Conservation (phyloP, 2,113 vertebrate species). For the Crotalus helleri region DNA sequence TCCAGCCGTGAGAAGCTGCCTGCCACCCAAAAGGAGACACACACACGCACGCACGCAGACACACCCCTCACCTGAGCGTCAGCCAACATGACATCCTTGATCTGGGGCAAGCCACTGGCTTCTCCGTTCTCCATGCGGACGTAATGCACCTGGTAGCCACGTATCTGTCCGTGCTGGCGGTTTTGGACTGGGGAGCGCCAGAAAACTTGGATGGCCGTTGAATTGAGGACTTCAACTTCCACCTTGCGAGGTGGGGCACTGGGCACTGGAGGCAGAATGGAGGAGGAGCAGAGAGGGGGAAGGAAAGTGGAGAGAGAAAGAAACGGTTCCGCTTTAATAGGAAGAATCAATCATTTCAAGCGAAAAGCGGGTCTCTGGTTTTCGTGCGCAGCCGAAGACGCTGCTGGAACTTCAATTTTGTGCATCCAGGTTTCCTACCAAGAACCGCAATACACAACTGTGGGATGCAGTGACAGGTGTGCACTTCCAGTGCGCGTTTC, state of each 20-base stretch:
- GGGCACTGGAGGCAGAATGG: slow-evolving; percentile 76
- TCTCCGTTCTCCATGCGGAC: slow-evolving; percentile 93
- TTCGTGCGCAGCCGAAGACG: accelerated
- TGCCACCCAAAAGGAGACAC: neutral
- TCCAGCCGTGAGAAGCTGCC: neutral
- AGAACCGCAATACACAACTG: neutral
- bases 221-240: slow-evolving; percentile 94
- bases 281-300: neutral
- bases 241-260: slow-evolving; percentile 92
- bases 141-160: slow-evolving; percentile 97
- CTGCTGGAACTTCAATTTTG: neutral
- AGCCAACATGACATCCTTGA: slow-evolving; percentile 96
- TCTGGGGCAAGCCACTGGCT: slow-evolving; percentile 88
- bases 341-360: neutral
- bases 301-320: neutral
- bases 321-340: accelerated
- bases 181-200: slow-evolving; percentile 90
- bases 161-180: slow-evolving; percentile 94
- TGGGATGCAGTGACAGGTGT: neutral
- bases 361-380: neutral
- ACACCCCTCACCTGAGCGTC: slow-evolving; percentile 86
- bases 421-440: accelerated
- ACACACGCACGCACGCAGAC: too few relatives aligned
- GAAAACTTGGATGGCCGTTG: slow-evolving; percentile 91
- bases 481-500: too few relatives aligned